Evolutionary conservation across 2,113 vertebrate genomes (phyloP).

Genomic region (Xenopus laevis): DNA sequence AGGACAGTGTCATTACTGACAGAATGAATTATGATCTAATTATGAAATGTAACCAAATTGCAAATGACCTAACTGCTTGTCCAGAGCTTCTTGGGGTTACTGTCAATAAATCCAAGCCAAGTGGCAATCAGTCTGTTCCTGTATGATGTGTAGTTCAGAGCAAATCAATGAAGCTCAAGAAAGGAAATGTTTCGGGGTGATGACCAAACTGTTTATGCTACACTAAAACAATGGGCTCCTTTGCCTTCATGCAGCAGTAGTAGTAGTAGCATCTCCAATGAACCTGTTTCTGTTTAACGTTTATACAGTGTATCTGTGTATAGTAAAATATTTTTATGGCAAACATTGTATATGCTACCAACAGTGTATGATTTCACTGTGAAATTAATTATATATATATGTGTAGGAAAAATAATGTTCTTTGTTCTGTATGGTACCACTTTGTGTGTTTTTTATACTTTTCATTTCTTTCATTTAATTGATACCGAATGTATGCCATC

Average conservation of each 20-base stretch:
- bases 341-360: constrained; percentile 89
- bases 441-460: constrained; percentile 66
- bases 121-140: constrained; percentile 52
- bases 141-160: constrained; percentile 26
- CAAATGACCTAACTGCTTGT: constrained; percentile 79
- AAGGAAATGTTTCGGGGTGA: constrained; percentile 53
- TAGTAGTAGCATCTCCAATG: constrained; percentile 58
- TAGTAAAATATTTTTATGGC: constrained; percentile 93
- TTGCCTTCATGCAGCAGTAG: constrained; percentile 46
- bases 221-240: constrained; percentile 59
- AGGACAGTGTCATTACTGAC: constrained; percentile 89
- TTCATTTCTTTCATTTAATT: constrained; percentile 55
- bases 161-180: constrained; percentile 41
- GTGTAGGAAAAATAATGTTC: constrained; percentile 50
- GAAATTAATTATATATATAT: constrained; percentile 66
- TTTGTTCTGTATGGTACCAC: constrained; percentile 58
- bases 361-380: constrained; percentile 67
- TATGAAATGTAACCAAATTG: constrained; percentile 81
- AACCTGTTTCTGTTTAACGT: constrained; percentile 58
- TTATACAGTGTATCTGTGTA: constrained; percentile 80
- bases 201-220: constrained; percentile 67
- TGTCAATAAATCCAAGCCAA: constrained; percentile 74
- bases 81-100: constrained; percentile 84
- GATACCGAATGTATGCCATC: constrained; percentile 48
- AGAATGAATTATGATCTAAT: constrained; percentile 93